Conservation (phyloP, 2,797 vertebrate genomes). For the Heliangelus exortis region DNA sequence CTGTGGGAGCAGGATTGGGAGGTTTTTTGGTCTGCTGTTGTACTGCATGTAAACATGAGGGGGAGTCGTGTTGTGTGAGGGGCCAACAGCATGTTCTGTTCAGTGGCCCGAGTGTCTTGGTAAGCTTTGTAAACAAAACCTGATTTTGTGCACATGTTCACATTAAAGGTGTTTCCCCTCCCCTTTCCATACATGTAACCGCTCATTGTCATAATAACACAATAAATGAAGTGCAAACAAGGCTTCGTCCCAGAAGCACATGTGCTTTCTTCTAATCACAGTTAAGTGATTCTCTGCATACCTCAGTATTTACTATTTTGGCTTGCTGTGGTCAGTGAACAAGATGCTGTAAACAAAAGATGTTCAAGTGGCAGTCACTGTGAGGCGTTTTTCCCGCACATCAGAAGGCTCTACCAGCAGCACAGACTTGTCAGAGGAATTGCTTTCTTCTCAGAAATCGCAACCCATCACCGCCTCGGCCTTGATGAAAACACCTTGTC, state of each 20-base stretch:
- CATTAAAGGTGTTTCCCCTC: background rate
- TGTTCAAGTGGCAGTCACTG: background rate
- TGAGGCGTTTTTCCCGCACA: background rate
- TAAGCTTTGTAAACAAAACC: conserved; percentile 19
- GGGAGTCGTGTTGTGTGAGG: background rate
- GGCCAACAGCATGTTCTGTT: conserved; percentile 19
- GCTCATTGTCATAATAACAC: conserved; percentile 25
- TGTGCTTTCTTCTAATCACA: background rate
- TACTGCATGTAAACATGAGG: conserved; percentile 33
- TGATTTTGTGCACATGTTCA: background rate
- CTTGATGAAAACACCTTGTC: background rate
- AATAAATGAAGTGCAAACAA: conserved; percentile 64
- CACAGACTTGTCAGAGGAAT: background rate
- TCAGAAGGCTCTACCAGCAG: background rate
- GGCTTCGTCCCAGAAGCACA: background rate
- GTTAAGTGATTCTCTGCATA: background rate
- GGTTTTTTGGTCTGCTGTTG: background rate
- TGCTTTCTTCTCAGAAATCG: background rate
- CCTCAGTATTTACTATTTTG: background rate
- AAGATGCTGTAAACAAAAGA: background rate
- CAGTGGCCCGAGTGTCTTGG: background rate
- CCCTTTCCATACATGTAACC: conserved; percentile 37
- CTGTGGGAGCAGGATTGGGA: background rate
- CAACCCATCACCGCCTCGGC: background rate
- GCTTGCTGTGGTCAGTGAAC: background rate